A percentile compares a stretch with the other conserved stretches of the same genome.
These are phyloP conservation scores for Hirtodrosophila histrioides DNA, from an alignment of 2,888 invertebrate genomes.

Conservation along the genomic window DNA sequence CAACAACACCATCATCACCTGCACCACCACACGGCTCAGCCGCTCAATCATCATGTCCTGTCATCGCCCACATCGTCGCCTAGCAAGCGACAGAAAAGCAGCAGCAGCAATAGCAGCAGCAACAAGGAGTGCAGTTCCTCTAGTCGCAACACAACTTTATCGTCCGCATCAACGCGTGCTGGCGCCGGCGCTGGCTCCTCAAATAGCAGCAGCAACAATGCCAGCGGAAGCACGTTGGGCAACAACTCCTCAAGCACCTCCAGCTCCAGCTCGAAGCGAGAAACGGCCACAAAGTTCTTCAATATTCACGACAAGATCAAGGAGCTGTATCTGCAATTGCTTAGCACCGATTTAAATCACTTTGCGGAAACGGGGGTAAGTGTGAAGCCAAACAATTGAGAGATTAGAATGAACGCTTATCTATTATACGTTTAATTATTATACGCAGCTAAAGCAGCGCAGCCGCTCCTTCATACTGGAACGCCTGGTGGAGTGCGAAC, in stretches of 20 bases:
- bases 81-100: slow-evolving; percentile 80
- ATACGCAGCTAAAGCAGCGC: slow-evolving; percentile 81
- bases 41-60: slow-evolving; percentile 66
- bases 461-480: slow-evolving; percentile 90
- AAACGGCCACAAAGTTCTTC: slow-evolving; percentile 74
- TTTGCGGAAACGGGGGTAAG: slow-evolving; percentile 83
- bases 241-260: slow-evolving; percentile 23
- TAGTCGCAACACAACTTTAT: slow-evolving; percentile 69
- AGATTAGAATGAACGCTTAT: no score
- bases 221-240: slow-evolving; percentile 32
- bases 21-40: slow-evolving; percentile 52
- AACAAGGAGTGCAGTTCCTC: slow-evolving; percentile 66
- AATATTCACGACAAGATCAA: slow-evolving; percentile 84
- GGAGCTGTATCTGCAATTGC: slow-evolving; percentile 82
- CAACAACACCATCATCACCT: slow-evolving; percentile 59
- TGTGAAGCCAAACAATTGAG: slow-evolving; percentile 1
- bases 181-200: slow-evolving; percentile 35
- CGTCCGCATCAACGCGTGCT: slow-evolving; percentile 61
- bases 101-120: slow-evolving; percentile 44
- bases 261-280: slow-evolving; percentile 45
- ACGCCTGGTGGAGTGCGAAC: slow-evolving; percentile 93
- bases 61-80: slow-evolving; percentile 81
- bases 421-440: background rate
- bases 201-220: slow-evolving; percentile 46
- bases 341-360: slow-evolving; percentile 82